Conservation (phyloP, 2,888 invertebrate species). For the Trissolcus japonicus region DNA sequence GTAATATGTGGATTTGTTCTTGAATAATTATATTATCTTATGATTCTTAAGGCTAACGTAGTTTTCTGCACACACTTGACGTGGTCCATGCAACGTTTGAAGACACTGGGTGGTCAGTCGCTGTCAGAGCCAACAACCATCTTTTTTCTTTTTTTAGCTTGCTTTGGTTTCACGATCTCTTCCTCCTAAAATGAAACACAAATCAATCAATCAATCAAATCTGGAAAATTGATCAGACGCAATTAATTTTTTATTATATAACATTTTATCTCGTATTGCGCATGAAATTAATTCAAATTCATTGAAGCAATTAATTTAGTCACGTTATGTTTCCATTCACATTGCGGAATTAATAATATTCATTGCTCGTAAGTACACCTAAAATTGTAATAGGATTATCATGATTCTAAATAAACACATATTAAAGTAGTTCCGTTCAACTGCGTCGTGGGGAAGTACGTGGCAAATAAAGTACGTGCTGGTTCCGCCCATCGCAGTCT, state of each 20-base stretch:
- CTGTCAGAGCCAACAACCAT: conserved; percentile 88
- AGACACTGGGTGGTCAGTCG: conserved; percentile 84
- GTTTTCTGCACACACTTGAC: conserved; percentile 72
- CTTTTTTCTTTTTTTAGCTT: conserved; percentile 94
- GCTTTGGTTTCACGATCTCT: conserved; percentile 92
- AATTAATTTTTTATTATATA: not conserved
- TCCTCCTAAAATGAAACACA: conserved; percentile 82
- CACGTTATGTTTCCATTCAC: too few species aligned
- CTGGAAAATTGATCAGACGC: not conserved
- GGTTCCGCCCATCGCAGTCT: too few species aligned
- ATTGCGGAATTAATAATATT: too few species aligned
- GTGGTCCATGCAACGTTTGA: conserved; percentile 73
- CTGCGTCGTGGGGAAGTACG: too few species aligned
- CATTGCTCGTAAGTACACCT: not conserved
- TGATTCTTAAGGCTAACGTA: conserved; percentile 73
- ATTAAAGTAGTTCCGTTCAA: too few species aligned
- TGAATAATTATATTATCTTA: conserved; percentile 71
- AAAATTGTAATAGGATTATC: not conserved
- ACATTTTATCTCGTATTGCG: not conserved
- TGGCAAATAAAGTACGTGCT: too few species aligned
- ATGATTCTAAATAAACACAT: not conserved
- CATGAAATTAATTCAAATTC: too few species aligned
- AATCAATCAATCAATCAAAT: not conserved
- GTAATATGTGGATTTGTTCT: conserved; percentile 29
- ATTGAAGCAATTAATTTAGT: too few species aligned